phyloP scores from a whole-genome alignment of 2,888 invertebrate genomes.

The Tachina fera region DNA sequence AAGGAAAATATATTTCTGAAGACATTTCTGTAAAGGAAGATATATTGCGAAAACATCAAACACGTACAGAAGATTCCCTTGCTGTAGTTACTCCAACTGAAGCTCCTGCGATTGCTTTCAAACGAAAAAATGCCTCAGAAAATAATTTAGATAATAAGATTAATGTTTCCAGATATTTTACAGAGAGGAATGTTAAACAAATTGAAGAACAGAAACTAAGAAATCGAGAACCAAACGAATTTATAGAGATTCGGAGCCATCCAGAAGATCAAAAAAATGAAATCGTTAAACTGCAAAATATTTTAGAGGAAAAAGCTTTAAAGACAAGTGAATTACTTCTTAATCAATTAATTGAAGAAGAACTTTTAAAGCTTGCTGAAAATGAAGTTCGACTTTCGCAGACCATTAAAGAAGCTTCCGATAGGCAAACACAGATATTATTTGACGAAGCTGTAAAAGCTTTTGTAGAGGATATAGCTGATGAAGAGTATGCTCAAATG shows the following conservation, averaged over 20 bases:
- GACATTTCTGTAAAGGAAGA: constrained; percentile 61
- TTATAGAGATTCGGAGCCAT: constrained; percentile 1
- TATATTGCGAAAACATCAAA: constrained; percentile 72
- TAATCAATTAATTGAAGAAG: constrained; percentile 43
- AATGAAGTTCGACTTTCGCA: constrained; percentile 57
- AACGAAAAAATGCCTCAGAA: too few relatives aligned
- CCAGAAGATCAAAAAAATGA: constrained; percentile 8
- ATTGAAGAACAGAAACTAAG: constrained; percentile 70
- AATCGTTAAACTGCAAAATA: background rate
- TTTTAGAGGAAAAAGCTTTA: constrained; percentile 40
- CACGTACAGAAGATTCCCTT: constrained; percentile 23
- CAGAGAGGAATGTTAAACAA: constrained; percentile 72
- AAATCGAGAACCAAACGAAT: constrained; percentile 63
- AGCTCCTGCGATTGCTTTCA: background rate
- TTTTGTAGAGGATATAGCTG: constrained; percentile 74
- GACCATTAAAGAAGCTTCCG: constrained; percentile 8
- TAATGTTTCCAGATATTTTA: constrained; percentile 74
- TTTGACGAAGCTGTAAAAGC: constrained; percentile 68
- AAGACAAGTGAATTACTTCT: constrained; percentile 24
- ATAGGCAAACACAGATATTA: constrained; percentile 51
- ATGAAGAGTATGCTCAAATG: constrained; percentile 79
- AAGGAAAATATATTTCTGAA: constrained; percentile 24
- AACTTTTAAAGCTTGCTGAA: constrained; percentile 54
- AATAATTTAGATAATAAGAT: constrained; percentile 65
- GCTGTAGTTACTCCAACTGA: background rate